phyloP scores from a whole-genome alignment of 2,797 vertebrate species.

The Lacerta agilis region DNA sequence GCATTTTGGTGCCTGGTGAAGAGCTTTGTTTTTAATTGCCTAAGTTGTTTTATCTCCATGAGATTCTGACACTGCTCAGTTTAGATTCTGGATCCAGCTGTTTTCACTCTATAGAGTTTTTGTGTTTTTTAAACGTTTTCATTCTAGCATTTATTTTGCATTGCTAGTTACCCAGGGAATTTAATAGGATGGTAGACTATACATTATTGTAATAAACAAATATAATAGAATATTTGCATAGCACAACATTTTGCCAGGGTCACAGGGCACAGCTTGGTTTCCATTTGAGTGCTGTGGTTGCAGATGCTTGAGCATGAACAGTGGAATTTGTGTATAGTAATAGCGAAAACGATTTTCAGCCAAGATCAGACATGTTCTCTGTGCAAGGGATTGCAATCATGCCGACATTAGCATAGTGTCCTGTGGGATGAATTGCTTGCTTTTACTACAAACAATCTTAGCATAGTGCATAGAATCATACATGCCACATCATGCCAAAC shows the following conservation, averaged over 20 bases:
- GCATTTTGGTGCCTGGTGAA: neutral
- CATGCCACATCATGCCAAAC: conserved; percentile 20
- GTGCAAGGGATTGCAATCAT: neutral
- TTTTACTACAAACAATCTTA: conserved; percentile 17
- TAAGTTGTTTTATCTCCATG: neutral
- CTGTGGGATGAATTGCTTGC: neutral
- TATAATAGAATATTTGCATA: neutral
- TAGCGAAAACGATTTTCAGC: conserved; percentile 3
- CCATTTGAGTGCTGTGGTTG: neutral
- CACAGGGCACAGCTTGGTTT: neutral
- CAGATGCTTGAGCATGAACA: neutral
- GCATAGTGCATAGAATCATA: neutral
- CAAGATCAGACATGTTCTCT: neutral
- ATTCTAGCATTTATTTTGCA: neutral
- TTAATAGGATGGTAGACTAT: neutral
- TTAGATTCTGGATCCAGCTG: neutral
- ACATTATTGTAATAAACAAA: neutral
- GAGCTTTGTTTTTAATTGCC: neutral
- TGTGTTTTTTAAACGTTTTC: neutral
- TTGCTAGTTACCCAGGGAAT: neutral
- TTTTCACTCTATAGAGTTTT: neutral
- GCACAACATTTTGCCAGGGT: neutral
- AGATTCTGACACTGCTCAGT: neutral
- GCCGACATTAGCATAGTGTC: neutral
- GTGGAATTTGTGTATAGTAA: neutral